Evolutionary conservation across 2,888 invertebrate genomes (phyloP), one percentile per base, ranked within the genome.

Genomic region (Nomada goodeniana): DNA sequence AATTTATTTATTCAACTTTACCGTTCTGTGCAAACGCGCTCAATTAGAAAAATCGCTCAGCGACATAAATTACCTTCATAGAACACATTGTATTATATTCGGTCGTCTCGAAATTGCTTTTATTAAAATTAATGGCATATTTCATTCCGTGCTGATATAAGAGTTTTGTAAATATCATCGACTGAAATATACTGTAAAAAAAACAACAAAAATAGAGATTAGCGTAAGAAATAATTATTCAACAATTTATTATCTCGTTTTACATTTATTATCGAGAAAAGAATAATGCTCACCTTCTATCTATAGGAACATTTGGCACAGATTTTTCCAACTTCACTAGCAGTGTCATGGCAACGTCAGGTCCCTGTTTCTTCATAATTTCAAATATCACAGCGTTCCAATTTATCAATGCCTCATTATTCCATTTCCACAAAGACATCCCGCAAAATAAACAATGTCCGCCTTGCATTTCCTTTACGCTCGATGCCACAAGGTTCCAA

Each of bases 391-490:
- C 91, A 59, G 95, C 94, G 60, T 95, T 95, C 96, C 96, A 97
- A 44, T 95, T 90, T 81, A 96, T 95, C 68, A 94, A 93, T 69
- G 93, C 94, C 0, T 95, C 94, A 0, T 94, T 94, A 64, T 95
- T 93, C 29, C 53, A 69, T 42, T 60, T 76, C 29, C 73, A 80
- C 67, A 95, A 94, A 63, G 93, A 93, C 75, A 94, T 94, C 3
- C 95, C 95, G 89, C 96, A 97, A 91, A 96, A 96, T 59, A 96
- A 91, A 91, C 96, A 97, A 36, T 94, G 94, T 65, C 95, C 95
- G 0, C 94, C 94, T 83, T 95, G 95, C 71, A 96, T 92, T 18
- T 95, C 95, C 0, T 95, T 94, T 53, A 95, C 94, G n/a, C 95
- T 92, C 75, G 95, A 94, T 2, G 95, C 92, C 0, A 95, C 93